These are phyloP conservation scores for Agrilus mali DNA, from an alignment of 2,888 invertebrate genomes.

Conservation along the genomic window DNA sequence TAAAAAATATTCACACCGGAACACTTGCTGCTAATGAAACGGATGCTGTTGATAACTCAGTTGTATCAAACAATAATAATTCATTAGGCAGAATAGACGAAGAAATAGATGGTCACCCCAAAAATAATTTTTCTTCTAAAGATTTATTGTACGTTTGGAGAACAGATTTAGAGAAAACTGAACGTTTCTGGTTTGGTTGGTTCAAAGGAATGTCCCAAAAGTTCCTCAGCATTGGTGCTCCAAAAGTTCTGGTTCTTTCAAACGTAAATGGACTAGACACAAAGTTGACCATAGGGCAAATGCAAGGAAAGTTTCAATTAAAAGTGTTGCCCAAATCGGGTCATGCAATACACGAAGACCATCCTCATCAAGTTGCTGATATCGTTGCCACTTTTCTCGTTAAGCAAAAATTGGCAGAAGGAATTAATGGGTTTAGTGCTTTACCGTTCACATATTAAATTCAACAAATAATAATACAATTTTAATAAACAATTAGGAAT, in stretches of 20 bases:
- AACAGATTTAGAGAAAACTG: conserved; percentile 82
- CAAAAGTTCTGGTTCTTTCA: conserved; percentile 64
- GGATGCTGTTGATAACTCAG: too few species aligned
- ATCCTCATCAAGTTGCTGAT: conserved; percentile 83
- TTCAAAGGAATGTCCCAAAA: conserved; percentile 78
- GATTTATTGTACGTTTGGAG: conserved; percentile 70
- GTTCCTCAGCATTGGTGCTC: conserved; percentile 53
- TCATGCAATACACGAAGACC: conserved; percentile 94
- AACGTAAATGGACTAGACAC: conserved; percentile 89
- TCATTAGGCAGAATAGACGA: too few species aligned
- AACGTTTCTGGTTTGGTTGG: conserved; percentile 89
- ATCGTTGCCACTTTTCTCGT: conserved; percentile 75
- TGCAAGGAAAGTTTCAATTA: conserved; percentile 97
- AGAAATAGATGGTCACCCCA: too few species aligned
- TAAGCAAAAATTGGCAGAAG: conserved; percentile 57
- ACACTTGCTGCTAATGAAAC: too few species aligned
- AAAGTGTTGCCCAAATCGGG: conserved; percentile 86
- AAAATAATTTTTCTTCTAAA: too few species aligned
- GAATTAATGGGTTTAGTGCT: too few species aligned
- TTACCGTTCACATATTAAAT: too few species aligned
- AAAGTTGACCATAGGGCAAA: conserved; percentile 89
- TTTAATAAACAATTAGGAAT: too few species aligned
- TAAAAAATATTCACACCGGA: conserved; percentile 33
- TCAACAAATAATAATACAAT: too few species aligned
- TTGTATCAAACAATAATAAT: too few species aligned